Percentiles rank a stretch among this genome's conserved stretches.
Evolutionary conservation across 2,888 invertebrate genomes (phyloP).

Genomic region (Troides oblongomaculatus): DNA sequence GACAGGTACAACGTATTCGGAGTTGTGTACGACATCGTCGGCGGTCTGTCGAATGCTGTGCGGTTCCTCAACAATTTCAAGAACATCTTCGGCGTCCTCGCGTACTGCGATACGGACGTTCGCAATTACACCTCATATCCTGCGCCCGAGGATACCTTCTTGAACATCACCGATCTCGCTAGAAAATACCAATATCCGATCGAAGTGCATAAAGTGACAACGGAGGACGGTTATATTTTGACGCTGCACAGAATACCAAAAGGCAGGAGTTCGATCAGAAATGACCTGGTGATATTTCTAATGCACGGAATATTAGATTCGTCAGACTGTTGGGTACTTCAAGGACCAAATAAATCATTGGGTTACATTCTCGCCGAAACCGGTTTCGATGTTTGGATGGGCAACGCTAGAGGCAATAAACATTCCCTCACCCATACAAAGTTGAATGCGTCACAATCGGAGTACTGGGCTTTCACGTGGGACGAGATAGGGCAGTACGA

Average conservation of each 20-base stretch:
- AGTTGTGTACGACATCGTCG: constrained; percentile 26
- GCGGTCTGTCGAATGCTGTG: constrained; percentile 28
- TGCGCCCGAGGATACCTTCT: constrained; percentile 44
- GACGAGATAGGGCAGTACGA: constrained; percentile 87
- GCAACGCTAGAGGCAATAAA: constrained; percentile 89
- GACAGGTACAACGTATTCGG: constrained; percentile 16
- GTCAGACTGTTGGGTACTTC: constrained; percentile 86
- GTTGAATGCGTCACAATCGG: constrained; percentile 36
- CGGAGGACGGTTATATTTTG: constrained; percentile 60
- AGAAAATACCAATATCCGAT: constrained; percentile 50
- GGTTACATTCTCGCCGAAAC: constrained; percentile 83
- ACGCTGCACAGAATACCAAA: constrained; percentile 54
- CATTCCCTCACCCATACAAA: constrained; percentile 80
- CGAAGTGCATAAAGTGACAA: constrained; percentile 53
- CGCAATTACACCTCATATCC: constrained; percentile 3
- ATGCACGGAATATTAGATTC: constrained; percentile 90
- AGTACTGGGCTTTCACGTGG: constrained; percentile 80
- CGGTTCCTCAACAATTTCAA: constrained; percentile 30
- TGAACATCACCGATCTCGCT: constrained; percentile 50
- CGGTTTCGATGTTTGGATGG: constrained; percentile 90
- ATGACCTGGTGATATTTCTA: constrained; percentile 78
- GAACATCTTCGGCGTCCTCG: constrained; percentile 31
- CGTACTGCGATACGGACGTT: constrained; percentile 12
- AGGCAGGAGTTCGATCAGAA: constrained; percentile 34
- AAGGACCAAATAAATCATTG: constrained; percentile 80